phyloP scores from a whole-genome alignment of 1,140 invertebrate species.

The Drosophila parabipectinata region DNA sequence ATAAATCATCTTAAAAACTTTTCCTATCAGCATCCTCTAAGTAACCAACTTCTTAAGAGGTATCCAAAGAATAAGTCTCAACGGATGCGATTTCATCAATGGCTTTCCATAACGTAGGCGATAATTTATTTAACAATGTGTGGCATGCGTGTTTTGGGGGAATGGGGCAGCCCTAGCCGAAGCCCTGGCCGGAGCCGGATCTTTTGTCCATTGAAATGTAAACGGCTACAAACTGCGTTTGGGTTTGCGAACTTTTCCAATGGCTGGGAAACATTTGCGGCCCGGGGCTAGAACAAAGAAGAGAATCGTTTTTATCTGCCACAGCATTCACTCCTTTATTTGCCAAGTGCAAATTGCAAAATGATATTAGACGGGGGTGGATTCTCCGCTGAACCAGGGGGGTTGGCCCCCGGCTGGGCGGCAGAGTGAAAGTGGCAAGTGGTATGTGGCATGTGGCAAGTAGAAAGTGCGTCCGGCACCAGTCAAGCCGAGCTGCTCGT shows the following conservation, averaged over 20 bases:
- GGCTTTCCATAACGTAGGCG: slow-evolving; percentile 52
- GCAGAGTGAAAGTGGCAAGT: slow-evolving; percentile 12
- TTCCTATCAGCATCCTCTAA: not conserved
- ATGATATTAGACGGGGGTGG: slow-evolving; percentile 68
- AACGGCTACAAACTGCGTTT: slow-evolving; percentile 54
- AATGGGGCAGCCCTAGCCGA: not conserved
- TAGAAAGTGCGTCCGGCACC: slow-evolving; percentile 63
- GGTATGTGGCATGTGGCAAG: slow-evolving; percentile 12
- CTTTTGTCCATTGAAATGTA: slow-evolving; percentile 70
- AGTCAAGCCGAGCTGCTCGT: slow-evolving; percentile 47
- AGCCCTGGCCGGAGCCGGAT: slow-evolving; percentile 15
- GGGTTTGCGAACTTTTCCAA: slow-evolving; percentile 22
- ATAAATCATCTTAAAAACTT: not conserved
- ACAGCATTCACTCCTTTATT: slow-evolving; percentile 82
- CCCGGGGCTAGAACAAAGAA: slow-evolving; percentile 70
- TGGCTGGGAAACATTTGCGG: slow-evolving; percentile 40
- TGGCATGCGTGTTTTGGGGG: slow-evolving; percentile 58
- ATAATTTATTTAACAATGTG: slow-evolving; percentile 82
- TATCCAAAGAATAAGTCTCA: slow-evolving; percentile 1
- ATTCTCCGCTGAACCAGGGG: slow-evolving; percentile 19
- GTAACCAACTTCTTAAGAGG: not conserved
- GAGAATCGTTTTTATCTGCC: slow-evolving; percentile 72
- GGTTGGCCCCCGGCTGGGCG: slow-evolving; percentile 24
- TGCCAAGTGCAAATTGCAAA: slow-evolving; percentile 83
- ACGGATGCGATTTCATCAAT: slow-evolving; percentile 53